Percentiles rank a stretch among this genome's conserved stretches.
Evolutionary conservation across 2,888 invertebrate species (phyloP).

Genomic region (Alentia gelatinosa): DNA sequence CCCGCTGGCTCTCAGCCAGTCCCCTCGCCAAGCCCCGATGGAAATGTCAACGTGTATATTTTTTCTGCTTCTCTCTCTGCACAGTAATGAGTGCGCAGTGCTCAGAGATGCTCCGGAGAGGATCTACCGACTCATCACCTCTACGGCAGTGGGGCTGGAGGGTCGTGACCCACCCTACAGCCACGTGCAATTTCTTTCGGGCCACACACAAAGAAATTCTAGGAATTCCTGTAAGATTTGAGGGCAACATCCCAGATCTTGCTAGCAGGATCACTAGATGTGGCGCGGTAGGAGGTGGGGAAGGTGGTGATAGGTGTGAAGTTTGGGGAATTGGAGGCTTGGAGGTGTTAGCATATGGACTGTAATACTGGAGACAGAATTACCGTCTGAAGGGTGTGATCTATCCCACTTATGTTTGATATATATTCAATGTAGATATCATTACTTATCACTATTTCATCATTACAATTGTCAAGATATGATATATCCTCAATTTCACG

Average conservation of each 20-base stretch:
- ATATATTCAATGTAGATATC: too few species aligned
- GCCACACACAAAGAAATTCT: conserved; percentile 16
- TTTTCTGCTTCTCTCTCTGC: background rate
- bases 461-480: too few species aligned
- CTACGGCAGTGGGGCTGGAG: background rate
- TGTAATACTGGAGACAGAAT: too few species aligned
- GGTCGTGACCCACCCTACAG: background rate
- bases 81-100: background rate
- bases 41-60: background rate
- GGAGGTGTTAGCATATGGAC: too few species aligned
- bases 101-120: background rate
- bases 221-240: conserved; percentile 12
- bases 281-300: background rate
- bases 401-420: too few species aligned
- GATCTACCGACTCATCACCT: background rate
- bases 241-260: background rate
- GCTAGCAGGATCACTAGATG: background rate
- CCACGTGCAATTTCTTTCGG: background rate
- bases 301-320: background rate
- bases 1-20: too few species aligned
- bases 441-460: too few species aligned
- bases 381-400: too few species aligned
- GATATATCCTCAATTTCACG: too few species aligned
- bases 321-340: too few species aligned
- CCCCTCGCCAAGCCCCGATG: background rate